Percentiles rank a stretch among this genome's conserved stretches.
Conservation (phyloP, 2,113 vertebrate genomes). For the Hippocampus comes region DNA sequence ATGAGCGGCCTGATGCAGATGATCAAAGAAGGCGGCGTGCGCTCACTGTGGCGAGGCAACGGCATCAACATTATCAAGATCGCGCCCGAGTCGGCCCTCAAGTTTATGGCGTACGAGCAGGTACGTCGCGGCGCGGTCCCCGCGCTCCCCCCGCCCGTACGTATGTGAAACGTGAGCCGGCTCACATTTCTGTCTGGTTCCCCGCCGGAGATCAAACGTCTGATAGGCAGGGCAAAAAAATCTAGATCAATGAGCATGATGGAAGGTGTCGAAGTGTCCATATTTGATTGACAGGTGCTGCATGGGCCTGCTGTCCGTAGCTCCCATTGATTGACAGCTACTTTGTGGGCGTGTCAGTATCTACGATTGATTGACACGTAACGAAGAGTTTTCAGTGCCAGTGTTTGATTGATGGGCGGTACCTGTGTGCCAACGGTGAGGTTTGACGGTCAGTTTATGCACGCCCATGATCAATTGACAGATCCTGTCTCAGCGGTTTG, state of each 20-base stretch:
- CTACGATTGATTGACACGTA: neutral
- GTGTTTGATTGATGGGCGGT: too few relatives aligned
- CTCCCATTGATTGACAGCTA: too few relatives aligned
- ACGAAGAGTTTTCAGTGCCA: neutral
- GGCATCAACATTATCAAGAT: constrained; percentile 94
- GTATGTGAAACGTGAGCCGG: neutral
- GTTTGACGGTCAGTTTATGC: too few relatives aligned
- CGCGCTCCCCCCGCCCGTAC: too few relatives aligned
- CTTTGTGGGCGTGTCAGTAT: neutral
- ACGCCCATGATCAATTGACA: too few relatives aligned
- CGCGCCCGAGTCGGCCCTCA: constrained; percentile 90
- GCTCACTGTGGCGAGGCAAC: constrained; percentile 88
- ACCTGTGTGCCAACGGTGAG: too few relatives aligned
- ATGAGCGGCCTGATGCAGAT: constrained; percentile 86
- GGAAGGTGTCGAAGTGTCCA: too few relatives aligned
- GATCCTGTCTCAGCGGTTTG: too few relatives aligned
- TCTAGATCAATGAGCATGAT: too few relatives aligned
- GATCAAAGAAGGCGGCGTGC: constrained; percentile 86
- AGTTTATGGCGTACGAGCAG: constrained; percentile 99
- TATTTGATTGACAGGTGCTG: too few relatives aligned
- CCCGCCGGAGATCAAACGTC: constrained; percentile 79
- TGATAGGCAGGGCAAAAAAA: constrained; percentile 77
- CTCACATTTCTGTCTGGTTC: neutral
- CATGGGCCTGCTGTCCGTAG: too few relatives aligned
- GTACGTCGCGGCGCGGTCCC: constrained; percentile 49